Evolutionary conservation across 2,113 vertebrate species (phyloP).

Genomic region (Leiothrix lutea): DNA sequence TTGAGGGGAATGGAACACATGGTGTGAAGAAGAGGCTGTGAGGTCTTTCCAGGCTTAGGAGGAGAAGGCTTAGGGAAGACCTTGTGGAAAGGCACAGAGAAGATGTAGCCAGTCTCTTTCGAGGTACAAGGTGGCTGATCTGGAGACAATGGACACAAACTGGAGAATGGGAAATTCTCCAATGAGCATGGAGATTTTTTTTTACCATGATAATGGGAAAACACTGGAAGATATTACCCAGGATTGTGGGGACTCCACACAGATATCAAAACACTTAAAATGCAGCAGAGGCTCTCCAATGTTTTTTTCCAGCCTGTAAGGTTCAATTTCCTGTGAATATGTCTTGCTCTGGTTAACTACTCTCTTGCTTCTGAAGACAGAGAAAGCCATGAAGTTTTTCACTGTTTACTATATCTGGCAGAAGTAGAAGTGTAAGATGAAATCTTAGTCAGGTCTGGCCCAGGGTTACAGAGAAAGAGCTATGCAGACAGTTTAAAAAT

Average conservation of each 20-base stretch:
- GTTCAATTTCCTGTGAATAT: background rate
- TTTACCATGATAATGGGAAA: background rate
- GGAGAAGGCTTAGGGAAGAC: background rate
- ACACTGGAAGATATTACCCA: background rate
- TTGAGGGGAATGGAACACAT: background rate
- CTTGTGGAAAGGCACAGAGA: background rate
- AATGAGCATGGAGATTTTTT: fast-evolving
- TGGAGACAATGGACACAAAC: background rate
- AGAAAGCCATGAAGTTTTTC: background rate
- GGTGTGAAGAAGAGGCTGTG: fast-evolving
- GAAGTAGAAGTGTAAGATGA: background rate
- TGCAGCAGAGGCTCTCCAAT: background rate
- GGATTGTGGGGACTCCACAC: background rate
- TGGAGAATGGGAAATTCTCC: background rate
- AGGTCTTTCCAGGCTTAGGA: background rate
- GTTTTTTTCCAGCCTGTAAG: background rate
- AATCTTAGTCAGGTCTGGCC: background rate
- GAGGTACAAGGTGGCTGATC: background rate
- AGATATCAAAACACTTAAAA: background rate
- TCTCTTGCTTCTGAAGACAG: background rate
- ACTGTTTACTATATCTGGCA: background rate
- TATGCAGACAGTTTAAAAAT: conserved; percentile 17
- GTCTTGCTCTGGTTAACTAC: background rate
- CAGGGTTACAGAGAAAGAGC: conserved; percentile 28
- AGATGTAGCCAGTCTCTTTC: background rate